These are phyloP conservation scores for Rhabdophis nuchalis DNA, from an alignment of 2,797 vertebrate genomes.

Conservation along the genomic window DNA sequence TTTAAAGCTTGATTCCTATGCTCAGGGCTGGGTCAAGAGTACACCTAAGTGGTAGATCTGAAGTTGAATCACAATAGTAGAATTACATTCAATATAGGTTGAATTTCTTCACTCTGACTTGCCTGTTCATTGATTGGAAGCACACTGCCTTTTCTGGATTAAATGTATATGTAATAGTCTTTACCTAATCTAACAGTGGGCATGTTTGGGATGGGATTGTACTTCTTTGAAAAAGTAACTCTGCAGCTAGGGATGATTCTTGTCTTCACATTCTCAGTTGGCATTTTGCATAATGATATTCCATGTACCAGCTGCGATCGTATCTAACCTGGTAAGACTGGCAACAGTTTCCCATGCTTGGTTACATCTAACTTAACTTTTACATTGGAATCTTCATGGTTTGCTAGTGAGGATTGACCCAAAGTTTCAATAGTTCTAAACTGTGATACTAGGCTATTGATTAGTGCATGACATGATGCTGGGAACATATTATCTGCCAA, in stretches of 20 bases:
- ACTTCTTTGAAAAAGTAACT: background rate
- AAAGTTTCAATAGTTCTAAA: background rate
- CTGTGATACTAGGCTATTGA: background rate
- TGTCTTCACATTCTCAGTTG: background rate
- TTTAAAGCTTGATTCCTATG: background rate
- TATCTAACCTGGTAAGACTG: background rate
- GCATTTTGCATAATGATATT: background rate
- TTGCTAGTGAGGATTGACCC: background rate
- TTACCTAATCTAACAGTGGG: background rate
- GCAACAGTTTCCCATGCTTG: background rate
- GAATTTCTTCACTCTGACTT: background rate
- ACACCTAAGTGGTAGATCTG: background rate
- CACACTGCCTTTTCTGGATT: background rate
- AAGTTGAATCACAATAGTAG: background rate
- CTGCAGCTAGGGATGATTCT: background rate
- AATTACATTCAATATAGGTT: background rate
- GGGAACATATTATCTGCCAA: background rate
- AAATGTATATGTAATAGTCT: background rate
- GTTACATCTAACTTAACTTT: background rate
- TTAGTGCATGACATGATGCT: background rate
- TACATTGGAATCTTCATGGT: background rate
- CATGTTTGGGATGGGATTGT: background rate
- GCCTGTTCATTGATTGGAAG: background rate
- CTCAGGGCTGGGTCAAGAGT: background rate
- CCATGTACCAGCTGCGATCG: background rate